Evolutionary conservation across 2,113 vertebrate species (phyloP), one percentile per base, ranked within the genome.

Genomic region (Myanophis thanlyinensis): DNA sequence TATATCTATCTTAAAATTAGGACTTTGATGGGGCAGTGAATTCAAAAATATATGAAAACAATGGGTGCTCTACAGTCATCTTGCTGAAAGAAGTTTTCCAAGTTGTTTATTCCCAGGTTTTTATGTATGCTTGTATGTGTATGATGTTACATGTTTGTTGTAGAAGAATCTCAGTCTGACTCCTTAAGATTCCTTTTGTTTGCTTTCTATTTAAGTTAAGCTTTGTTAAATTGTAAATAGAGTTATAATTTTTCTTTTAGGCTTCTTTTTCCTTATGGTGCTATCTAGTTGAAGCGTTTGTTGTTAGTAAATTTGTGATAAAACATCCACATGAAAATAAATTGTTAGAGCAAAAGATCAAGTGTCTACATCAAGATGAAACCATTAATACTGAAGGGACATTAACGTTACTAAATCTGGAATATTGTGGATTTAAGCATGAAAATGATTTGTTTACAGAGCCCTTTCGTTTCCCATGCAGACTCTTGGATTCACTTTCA

Each of bases 1-100:
- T 48, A n/a, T n/a, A 87, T 12, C 0, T 0, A 0, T 87, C 9
- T 10, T 11, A n/a, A 48, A 8, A 51, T 48, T 1, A 3, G 11
- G 56, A 44, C 0, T 9, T n/a, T 0, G 40, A 54, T 23, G 47
- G 10, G 27, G 27, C 56, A 87, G 35, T 54, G 40, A 22, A 46
- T 2, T 87, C 11, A 87, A 93, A 88, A 91, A 2, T 49, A 6
- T 52, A 35, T 46, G 35, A 30, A 80, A 44, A 85, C 5, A 1
- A 4, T 22, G 18, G 67, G 18, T 80, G 7, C 73, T 44, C 0
- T 22, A 73, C 40, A 15, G n/a, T 80, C 35, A 80, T 40, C 20
- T 59, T 11, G 12, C 18, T 35, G 25, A 54, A 52, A n/a, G 1
- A 47, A 18, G 49, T 54, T 85, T 85, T 85, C 9, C 73, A 44